Base-by-base conservation (phyloP, 1,140 invertebrate species). In the Sesamia nonagrioides region DNA sequence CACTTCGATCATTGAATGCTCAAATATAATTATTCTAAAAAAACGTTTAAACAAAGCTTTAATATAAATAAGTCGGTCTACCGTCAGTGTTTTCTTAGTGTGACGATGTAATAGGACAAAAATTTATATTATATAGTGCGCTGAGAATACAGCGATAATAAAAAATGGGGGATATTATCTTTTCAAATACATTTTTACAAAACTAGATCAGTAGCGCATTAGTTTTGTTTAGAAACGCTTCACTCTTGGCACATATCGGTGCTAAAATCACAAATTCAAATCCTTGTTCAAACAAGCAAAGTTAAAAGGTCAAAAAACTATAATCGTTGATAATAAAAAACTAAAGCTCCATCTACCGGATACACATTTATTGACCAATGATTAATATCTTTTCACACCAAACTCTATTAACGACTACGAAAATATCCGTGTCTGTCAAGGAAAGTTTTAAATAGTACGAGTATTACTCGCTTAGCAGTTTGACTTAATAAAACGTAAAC, bases 381-480 rank as follows among this genome's bases (percentile, higher is more conserved):
- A 52, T 69, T 69, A 50, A 69, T 69, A 69, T 52, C 48, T 71
- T n/a, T 52, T 71, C 68, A 71, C 68, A 52, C 68, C 48, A 33
- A 71, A 71, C 33, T 37, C 50, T 52, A 48, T 15, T 37, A 18
- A 37, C 42, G 66, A 48, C 66, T 40, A 18, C 60, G 18, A 50
- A 66, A 77, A 71, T 35, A 78, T 17, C 11, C 48, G 15, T 60
- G 37, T 50, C 63, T 17, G 37, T 78, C 52, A 52, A 78, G 18
- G 11, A 48, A 33, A 21, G 42, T 69, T 69, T 27, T 48, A 50
- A 69, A 69, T 69, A 69, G 66, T 69, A 27, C 5, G 40, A 69
- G 21, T 48, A 48, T 27, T 69, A 69, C 66, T 69, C 66, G 66
- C 5, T 48, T 42, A 63, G 35, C 63, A 69, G 66, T 69, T 18